These are phyloP conservation scores for Cyanistes caeruleus DNA, from an alignment of 2,113 vertebrate genomes.

Conservation along the genomic window DNA sequence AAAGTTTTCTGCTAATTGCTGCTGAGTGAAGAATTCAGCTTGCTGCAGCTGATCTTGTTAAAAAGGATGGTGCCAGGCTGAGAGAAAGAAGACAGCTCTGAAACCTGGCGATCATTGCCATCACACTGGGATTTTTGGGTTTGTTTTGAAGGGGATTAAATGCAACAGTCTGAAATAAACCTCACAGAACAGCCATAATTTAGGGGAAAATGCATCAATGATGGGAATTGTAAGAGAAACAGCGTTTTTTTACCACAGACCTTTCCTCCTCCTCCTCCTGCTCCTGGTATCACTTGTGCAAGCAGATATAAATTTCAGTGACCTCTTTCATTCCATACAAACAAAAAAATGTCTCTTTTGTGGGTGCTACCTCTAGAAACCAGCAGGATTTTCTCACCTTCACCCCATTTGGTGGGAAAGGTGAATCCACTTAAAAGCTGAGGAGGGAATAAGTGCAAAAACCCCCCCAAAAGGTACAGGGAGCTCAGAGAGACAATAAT, in stretches of 20 bases:
- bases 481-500: slow-evolving; percentile 28
- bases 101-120: background rate
- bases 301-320: background rate
- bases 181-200: background rate
- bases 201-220: background rate
- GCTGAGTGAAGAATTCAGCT: background rate
- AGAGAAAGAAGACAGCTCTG: background rate
- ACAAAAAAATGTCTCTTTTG: background rate
- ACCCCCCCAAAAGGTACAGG: background rate
- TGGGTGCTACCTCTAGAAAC: background rate
- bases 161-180: background rate
- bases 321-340: background rate
- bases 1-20: slow-evolving; percentile 13
- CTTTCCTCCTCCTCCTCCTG: background rate
- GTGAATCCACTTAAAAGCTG: background rate
- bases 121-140: background rate
- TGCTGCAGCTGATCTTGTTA: background rate
- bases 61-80: background rate
- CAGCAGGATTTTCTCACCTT: background rate
- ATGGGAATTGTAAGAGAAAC: background rate
- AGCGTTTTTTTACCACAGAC: background rate
- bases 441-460: background rate
- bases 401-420: background rate
- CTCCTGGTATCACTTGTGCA: background rate
- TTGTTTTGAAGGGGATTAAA: background rate